Evolutionary conservation across 2,888 invertebrate species (phyloP).

Genomic region (Apocheima hispidaria): DNA sequence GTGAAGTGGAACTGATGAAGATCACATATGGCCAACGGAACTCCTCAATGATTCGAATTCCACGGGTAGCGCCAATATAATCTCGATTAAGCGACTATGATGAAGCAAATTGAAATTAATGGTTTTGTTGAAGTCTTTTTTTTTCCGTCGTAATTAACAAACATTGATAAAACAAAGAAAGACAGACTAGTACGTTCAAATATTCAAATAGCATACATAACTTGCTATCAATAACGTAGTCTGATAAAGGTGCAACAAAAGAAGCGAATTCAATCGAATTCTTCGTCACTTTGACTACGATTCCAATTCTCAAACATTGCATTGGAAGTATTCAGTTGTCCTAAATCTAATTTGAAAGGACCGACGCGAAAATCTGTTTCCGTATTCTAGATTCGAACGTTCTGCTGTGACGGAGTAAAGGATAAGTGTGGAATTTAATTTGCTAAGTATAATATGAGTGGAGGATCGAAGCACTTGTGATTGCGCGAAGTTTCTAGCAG

Average conservation of each 20-base stretch:
- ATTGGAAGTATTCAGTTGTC: constrained; percentile 67
- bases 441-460: constrained; percentile 63
- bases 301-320: constrained; percentile 66
- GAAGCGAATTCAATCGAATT: constrained; percentile 71
- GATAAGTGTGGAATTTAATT: constrained; percentile 67
- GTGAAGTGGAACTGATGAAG: no score
- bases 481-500: constrained; percentile 53
- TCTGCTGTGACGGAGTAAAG: constrained; percentile 38
- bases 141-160: no score
- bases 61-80: no score
- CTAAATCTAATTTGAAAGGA: constrained; percentile 74
- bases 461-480: constrained; percentile 59
- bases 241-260: constrained; percentile 64
- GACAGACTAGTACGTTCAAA: constrained; percentile 32
- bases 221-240: constrained; percentile 51
- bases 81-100: no score
- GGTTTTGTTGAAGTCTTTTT: no score
- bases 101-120: no score
- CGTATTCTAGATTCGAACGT: constrained; percentile 52
- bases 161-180: constrained; percentile 32
- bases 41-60: no score
- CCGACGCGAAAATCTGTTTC: constrained; percentile 48
- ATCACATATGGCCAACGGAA: no score
- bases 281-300: constrained; percentile 67
- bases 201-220: constrained; percentile 41